Conservation (phyloP, 53 echinoderm and acorn worm genomes). For the Paracentrotus lividus region DNA sequence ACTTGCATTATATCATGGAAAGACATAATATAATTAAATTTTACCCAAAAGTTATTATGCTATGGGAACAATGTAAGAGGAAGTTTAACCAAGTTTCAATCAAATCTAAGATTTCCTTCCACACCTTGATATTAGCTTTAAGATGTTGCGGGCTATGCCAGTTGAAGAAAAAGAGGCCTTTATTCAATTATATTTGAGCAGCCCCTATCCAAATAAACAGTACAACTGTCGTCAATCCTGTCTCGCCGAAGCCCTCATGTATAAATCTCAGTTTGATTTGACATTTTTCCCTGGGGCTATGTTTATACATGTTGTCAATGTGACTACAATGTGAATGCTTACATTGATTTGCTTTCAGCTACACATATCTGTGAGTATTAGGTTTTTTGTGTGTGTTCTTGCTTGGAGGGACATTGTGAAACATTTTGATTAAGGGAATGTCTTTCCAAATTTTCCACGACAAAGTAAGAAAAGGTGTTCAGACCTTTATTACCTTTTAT, state of each 20-base stretch:
- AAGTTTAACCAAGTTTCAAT: too few species aligned
- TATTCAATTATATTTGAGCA: background rate
- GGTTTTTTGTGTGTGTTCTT: too few species aligned
- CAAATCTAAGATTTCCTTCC: too few species aligned
- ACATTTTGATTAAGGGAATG: background rate
- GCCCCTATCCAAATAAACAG: slow-evolving; percentile 7
- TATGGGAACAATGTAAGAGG: too few species aligned
- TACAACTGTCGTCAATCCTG: background rate
- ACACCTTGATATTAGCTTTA: background rate
- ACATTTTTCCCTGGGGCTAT: background rate
- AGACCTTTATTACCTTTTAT: too few species aligned
- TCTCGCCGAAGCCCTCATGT: background rate
- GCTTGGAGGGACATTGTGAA: background rate
- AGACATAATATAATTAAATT: too few species aligned
- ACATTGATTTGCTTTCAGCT: background rate
- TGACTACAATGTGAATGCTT: background rate
- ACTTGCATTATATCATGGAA: too few species aligned
- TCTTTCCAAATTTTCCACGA: background rate
- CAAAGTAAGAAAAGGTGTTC: background rate
- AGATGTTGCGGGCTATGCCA: background rate
- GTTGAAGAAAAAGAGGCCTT: background rate
- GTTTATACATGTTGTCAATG: slow-evolving; percentile 12
- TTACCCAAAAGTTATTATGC: too few species aligned
- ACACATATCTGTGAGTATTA: background rate
- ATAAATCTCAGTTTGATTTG: slow-evolving; percentile 13